Base-by-base conservation (phyloP, 2,113 vertebrate genomes). In the Pedetes capensis region DNA sequence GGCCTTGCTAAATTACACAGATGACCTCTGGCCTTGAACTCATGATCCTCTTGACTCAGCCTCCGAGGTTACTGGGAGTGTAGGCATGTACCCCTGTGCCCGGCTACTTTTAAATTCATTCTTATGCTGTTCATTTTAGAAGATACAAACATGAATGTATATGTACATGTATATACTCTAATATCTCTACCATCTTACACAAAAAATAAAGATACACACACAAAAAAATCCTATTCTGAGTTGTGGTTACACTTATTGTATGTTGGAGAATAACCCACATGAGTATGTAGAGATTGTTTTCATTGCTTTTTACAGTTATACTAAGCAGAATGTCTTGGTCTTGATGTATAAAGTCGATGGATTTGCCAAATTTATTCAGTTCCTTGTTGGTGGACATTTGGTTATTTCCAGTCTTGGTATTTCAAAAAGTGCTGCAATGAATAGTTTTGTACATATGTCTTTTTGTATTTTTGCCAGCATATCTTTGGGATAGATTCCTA, bases 381-480 rank as follows among this genome's bases (percentile, higher is more conserved):
- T 96, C 12, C 57, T 87, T 84, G 63, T 44, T 63, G 44, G 39
- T 88, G 71, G 44, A 91, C 55, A 29, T 69, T 61, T 74, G 72
- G 49, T 18, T 93, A 80, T 53, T 96, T 93, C 82, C 87, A 95
- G 29, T 79, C 51, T 95, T 91, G 78, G 66, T 91, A 47, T 95
- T 83, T 93, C 51, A 94, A 74, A 63, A 90, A 92, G 86, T 78
- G 71, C 47, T 68, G 17, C 63, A 81, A 6, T 64, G 44, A 95
- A 88, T 69, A 91, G 82, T 61, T 91, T 91, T 85, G 93, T 91
- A 95, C 57, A 69, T 91, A 49, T 22, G 44, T 93, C 90, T 96
- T 92, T 89, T 93, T 86, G 91, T 91, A 89, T 86, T 95, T 95
- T 95, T 96, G 91, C 84, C 55, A 82, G 80, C 53, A 63, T 97